Base-by-base conservation (phyloP, 2,113 vertebrate species). In the Nerophis lumbriciformis region DNA sequence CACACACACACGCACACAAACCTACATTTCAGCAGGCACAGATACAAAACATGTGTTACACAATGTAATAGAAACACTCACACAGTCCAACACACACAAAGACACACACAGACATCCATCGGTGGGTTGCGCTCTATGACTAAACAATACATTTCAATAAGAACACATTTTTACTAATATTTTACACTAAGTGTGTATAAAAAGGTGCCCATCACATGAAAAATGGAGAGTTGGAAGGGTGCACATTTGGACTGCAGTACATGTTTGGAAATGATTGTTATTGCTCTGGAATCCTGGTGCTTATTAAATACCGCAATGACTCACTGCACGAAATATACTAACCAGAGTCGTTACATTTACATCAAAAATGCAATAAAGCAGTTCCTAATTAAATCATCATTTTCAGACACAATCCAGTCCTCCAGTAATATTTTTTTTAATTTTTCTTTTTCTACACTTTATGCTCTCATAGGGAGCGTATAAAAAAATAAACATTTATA, bases 121-220 rank as follows among this genome's bases (percentile, higher is more conserved):
- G 28, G 65, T 52, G 19, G 54, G 19, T 5, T 47, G 45, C 11
- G 53, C 44, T 53, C 1, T 59, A 21, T 48, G 8, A 65, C 36
- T 72, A 71, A 63, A 59, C 67, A 53, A 48, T 37, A 28, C 28
- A 65, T 77, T 75, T 28, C 76, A 56, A 63, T 15, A 48, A 12
- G 6, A 8, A 45, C 47, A 61, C 48, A 59, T n/a, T 53, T 0
- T 37, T 48, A 15, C 19, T 21, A 21, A 10, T 11, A 61, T 48
- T 47, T 28, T 48, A 45, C 42, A 12, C 12, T 11, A 45, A 45
- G 42, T 45, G 42, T 45, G 4, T 1, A 45, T 11, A 9, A 45
- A 45, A 45, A 11, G 10, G 4, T 45, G 42, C 42, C 42, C 4
- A 5, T 45, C 10, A 45, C 42, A 11, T 11, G 42, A 45, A 28